A percentile compares a stretch with the other conserved stretches of the same genome.
These are phyloP conservation scores for Tragopan temminckii DNA, from an alignment of 2,797 vertebrate genomes.

Conservation along the genomic window DNA sequence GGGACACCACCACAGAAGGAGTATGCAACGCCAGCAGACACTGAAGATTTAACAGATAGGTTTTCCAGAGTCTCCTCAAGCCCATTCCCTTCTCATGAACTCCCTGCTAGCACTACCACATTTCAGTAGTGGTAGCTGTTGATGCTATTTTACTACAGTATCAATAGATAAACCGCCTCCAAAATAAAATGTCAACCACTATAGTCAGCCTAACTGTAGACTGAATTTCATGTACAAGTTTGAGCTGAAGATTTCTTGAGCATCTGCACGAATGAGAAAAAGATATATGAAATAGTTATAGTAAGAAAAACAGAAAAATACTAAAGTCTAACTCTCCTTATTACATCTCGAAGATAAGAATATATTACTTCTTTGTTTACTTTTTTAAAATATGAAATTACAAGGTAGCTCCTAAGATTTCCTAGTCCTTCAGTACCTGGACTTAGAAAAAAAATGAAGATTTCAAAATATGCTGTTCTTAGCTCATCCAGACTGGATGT, in stretches of 20 bases:
- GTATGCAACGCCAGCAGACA: neutral
- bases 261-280: neutral
- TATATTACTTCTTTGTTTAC: neutral
- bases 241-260: neutral
- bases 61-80: neutral
- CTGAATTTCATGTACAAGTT: neutral
- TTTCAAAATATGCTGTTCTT: neutral
- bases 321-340: neutral
- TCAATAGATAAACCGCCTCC: neutral
- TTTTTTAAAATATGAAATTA: neutral
- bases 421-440: neutral
- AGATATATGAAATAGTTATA: neutral
- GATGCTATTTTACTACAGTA: neutral
- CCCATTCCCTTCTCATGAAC: fast-evolving
- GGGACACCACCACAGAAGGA: neutral
- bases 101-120: neutral
- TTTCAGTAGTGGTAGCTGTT: neutral
- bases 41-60: neutral
- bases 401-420: neutral
- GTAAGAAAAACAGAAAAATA: neutral
- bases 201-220: neutral
- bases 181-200: neutral
- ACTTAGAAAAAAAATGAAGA: neutral
- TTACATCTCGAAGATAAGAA: neutral
- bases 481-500: neutral